Base-by-base conservation (phyloP, 2,113 vertebrate species). In the Chloropsis hardwickii region DNA sequence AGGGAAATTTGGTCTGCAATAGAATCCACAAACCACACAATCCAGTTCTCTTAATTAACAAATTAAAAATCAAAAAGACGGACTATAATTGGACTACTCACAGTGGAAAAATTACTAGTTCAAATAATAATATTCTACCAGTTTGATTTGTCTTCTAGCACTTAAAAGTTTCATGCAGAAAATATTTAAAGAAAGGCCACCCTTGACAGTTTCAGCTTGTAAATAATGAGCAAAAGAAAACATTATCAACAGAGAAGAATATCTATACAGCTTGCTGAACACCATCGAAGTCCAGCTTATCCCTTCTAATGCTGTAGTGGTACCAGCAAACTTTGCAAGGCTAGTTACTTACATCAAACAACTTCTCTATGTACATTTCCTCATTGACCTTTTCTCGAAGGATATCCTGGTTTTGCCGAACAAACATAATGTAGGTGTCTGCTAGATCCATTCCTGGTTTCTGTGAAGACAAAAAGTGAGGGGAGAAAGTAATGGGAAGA, bases 331-430 rank as follows among this genome's bases (percentile, higher is more conserved):
- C 48, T 70, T 90, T 87, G 62, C 35, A 76, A 92, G 81, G 18
- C 45, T 29, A 95, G 67, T 64, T 98, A 99, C 99, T 99, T 98
- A 99, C 99, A 78, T 99, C 99, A 97, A 99, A 99, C 73, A 99
- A 72, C 94, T 98, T 99, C 97, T 99, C 98, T 79, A 98, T 98
- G 96, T 98, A 99, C 97, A 99, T 98, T 97, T 99, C 99, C 65
- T 99, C 99, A 51, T 98, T 99, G 97, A 99, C 96, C 31, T 99
- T 98, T 91, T 99, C 99, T 90, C 99, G 97, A 88, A 99, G 98
- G 87, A 99, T 98, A 96, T 99, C 99, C 97, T 99, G 99, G 97
- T 99, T 99, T 97, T 99, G 99, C 44, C 99, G 98, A 69, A 99
- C 98, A 94, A 99, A 99, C 91, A 98, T 98, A 97, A 99, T 99